A percentile compares a stretch with the other conserved stretches of the same genome.
Evolutionary conservation across 2,113 vertebrate species (phyloP).

Genomic region (Todiramphus chloris): DNA sequence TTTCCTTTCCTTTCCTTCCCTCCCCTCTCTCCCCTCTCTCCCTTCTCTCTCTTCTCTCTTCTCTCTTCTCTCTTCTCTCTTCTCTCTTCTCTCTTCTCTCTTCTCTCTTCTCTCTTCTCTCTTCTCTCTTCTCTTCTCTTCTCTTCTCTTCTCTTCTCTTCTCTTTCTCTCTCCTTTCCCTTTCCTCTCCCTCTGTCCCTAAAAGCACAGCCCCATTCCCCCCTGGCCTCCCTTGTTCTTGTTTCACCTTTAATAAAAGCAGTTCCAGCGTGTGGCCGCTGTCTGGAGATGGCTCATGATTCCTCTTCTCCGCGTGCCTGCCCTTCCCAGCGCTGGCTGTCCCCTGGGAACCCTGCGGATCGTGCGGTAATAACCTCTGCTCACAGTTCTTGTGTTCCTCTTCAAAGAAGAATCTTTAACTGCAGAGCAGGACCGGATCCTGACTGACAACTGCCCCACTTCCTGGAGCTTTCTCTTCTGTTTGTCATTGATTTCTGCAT

Average conservation of each 20-base stretch:
- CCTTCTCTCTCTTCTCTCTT: too few species aligned
- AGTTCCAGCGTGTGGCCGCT: fast-evolving
- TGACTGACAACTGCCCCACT: fast-evolving
- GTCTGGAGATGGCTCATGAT: background rate
- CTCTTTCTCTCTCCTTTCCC: too few species aligned
- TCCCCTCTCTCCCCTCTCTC: too few species aligned
- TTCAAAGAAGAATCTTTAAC: background rate
- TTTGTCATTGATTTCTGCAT: background rate
- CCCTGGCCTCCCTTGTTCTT: background rate
- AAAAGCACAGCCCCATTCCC: background rate
- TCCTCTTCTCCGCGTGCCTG: too few species aligned
- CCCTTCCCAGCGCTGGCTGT: background rate
- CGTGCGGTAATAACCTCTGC: background rate
- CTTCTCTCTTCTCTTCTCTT: too few species aligned
- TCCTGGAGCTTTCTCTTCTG: background rate
- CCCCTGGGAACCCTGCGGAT: background rate
- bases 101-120: too few species aligned
- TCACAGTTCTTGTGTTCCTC: background rate
- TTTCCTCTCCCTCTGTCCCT: too few species aligned
- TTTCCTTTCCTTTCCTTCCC: too few species aligned
- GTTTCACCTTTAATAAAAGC: background rate
- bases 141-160: too few species aligned
- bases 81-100: too few species aligned
- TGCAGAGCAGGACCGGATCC: background rate
- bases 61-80: too few species aligned